These are phyloP conservation scores for Mycalesis mineus DNA, from an alignment of 2,888 invertebrate species.

Conservation along the genomic window DNA sequence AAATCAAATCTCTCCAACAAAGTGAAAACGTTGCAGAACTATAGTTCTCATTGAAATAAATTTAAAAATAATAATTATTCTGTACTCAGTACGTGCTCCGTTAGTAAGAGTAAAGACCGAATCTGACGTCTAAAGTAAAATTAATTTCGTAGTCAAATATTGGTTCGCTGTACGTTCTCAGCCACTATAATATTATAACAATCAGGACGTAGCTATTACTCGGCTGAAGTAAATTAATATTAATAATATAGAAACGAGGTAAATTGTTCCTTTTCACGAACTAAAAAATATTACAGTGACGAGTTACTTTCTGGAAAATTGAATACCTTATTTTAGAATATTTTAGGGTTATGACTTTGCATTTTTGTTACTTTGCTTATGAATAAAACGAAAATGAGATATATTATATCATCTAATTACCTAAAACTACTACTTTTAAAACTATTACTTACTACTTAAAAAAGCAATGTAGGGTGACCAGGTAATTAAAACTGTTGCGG, in stretches of 20 bases:
- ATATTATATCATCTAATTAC: no score
- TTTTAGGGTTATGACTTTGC: background rate
- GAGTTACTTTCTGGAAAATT: background rate
- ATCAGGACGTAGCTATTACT: conserved; percentile 2
- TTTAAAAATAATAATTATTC: no score
- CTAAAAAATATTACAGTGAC: background rate
- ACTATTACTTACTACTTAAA: no score
- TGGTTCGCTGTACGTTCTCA: conserved; percentile 16
- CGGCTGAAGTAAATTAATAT: conserved; percentile 1
- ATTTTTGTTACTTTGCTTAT: no score
- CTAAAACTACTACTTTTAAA: no score
- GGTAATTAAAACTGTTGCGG: no score
- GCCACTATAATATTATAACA: conserved; percentile 19
- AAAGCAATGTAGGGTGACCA: no score
- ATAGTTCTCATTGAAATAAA: no score
- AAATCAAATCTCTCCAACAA: no score
- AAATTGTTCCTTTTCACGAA: background rate
- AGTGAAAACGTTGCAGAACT: no score
- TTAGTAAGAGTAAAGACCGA: background rate
- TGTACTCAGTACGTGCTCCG: background rate
- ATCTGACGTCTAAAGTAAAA: conserved; percentile 28
- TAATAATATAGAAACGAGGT: background rate
- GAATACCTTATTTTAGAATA: background rate
- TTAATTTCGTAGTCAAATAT: conserved; percentile 28
- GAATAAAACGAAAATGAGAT: no score